Evolutionary conservation across 2,888 invertebrate species (phyloP).

Genomic region (Lampropteryx suffumata): DNA sequence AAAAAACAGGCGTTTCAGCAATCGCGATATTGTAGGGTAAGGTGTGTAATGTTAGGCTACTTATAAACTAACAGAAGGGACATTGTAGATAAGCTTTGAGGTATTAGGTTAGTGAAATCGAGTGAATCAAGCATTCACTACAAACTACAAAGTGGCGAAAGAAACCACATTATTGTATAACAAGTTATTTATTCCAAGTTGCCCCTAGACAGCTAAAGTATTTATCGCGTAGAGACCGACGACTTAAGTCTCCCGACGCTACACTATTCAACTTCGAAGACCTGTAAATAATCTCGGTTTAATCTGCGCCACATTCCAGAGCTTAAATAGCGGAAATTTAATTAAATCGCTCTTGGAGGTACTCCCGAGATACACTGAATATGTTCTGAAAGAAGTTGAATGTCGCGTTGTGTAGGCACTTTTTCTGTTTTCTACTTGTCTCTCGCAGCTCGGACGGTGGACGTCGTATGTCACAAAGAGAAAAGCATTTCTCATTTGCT

Average conservation of each 20-base stretch:
- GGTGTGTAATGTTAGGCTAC: too few relatives aligned
- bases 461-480: slow-evolving; percentile 70
- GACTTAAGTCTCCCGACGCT: slow-evolving; percentile 22
- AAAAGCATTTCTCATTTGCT: slow-evolving; percentile 74
- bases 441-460: slow-evolving; percentile 53
- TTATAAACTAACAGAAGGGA: too few relatives aligned
- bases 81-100: too few relatives aligned
- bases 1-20: too few relatives aligned
- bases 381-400: slow-evolving; percentile 34
- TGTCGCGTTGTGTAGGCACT: slow-evolving; percentile 34
- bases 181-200: slow-evolving; percentile 36
- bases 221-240: slow-evolving; percentile 16
- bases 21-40: too few relatives aligned
- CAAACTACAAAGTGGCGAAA: neutral
- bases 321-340: slow-evolving; percentile 38
- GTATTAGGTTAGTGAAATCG: too few relatives aligned
- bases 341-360: slow-evolving; percentile 32
- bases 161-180: slow-evolving; percentile 28
- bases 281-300: slow-evolving; percentile 34
- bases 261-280: slow-evolving; percentile 29
- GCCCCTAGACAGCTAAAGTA: slow-evolving; percentile 10
- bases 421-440: slow-evolving; percentile 49
- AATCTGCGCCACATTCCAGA: slow-evolving; percentile 32
- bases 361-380: slow-evolving; percentile 24
- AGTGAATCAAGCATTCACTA: too few relatives aligned